phyloP scores from a whole-genome alignment of 2,113 vertebrate genomes.

The Physeter macrocephalus region DNA sequence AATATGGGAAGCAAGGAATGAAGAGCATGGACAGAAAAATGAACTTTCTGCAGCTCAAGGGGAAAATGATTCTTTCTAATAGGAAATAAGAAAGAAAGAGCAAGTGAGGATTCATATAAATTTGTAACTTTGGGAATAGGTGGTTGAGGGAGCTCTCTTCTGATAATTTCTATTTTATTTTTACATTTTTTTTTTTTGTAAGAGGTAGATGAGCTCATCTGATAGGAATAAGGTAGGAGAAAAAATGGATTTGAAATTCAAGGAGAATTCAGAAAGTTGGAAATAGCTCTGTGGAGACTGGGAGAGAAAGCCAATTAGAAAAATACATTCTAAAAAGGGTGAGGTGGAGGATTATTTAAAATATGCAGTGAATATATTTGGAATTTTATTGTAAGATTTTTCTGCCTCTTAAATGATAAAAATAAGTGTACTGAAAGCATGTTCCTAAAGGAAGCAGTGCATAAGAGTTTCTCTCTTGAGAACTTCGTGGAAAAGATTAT shows the following conservation, averaged over 20 bases:
- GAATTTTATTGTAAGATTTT: neutral
- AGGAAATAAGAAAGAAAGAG: neutral
- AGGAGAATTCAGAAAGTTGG: neutral
- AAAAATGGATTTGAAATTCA: neutral
- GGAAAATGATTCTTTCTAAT: neutral
- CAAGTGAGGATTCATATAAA: neutral
- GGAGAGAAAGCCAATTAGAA: neutral
- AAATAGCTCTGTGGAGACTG: neutral
- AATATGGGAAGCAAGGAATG: neutral
- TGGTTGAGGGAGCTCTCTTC: neutral
- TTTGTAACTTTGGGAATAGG: neutral
- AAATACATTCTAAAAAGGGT: neutral
- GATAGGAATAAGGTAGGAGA: neutral
- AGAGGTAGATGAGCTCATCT: neutral
- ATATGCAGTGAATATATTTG: neutral
- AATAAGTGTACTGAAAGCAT: constrained; percentile 1
- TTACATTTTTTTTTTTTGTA: neutral
- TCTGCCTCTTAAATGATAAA: constrained; percentile 6
- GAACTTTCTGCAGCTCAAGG: neutral
- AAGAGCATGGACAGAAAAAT: neutral
- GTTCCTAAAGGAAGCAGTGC: neutral
- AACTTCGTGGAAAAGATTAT: neutral
- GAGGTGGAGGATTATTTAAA: neutral
- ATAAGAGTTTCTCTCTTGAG: neutral
- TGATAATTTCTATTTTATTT: neutral